These are phyloP conservation scores for Panzeria rudis DNA, from an alignment of 2,888 invertebrate genomes.

Conservation along the genomic window DNA sequence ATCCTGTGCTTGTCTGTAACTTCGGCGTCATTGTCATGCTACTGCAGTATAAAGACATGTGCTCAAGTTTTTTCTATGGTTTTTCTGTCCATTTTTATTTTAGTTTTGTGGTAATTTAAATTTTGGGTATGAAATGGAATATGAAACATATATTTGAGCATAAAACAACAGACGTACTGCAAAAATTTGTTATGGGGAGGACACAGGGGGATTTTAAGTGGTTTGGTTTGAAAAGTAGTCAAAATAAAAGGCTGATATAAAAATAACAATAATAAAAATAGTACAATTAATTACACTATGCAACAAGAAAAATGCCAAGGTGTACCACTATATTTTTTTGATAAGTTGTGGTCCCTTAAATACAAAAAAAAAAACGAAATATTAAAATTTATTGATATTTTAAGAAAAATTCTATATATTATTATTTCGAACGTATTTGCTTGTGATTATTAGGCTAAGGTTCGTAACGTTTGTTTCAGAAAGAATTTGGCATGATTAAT, in stretches of 20 bases:
- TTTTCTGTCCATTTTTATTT: neutral
- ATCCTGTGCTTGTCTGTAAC: slow-evolving; percentile 5
- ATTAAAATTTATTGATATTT: no score
- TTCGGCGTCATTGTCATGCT: slow-evolving; percentile 34
- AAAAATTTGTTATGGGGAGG: neutral
- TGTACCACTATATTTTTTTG: no score
- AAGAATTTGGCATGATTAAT: no score
- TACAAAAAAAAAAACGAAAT: no score
- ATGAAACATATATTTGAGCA: slow-evolving; percentile 53
- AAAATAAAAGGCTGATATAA: neutral
- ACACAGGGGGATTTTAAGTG: neutral
- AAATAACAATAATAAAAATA: neutral
- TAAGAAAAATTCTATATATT: no score
- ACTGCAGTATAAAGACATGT: slow-evolving; percentile 64
- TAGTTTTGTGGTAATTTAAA: neutral
- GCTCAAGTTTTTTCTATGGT: slow-evolving; percentile 38
- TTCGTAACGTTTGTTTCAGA: no score
- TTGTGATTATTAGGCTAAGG: no score
- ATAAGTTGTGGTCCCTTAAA: no score
- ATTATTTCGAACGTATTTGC: no score
- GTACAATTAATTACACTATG: neutral
- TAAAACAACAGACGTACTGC: neutral
- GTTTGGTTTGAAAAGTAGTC: neutral
- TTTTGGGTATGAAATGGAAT: slow-evolving; percentile 52
- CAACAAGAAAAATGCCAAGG: no score